Evolutionary conservation across 1,140 invertebrate species (phyloP).

Genomic region (Drosophila parvula): DNA sequence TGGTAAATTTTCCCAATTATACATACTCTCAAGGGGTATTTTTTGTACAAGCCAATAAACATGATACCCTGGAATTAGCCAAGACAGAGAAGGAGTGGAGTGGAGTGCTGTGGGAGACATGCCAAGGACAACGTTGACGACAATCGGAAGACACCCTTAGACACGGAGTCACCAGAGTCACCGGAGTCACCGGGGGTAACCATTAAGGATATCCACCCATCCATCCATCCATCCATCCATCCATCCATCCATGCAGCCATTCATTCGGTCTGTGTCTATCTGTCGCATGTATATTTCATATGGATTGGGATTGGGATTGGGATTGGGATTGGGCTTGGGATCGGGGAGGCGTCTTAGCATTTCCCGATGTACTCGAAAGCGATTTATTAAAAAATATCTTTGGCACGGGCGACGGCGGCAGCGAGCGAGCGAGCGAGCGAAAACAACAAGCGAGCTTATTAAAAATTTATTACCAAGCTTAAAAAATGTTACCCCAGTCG

Average conservation of each 20-base stretch:
- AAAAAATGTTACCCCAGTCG: slow-evolving; percentile 82
- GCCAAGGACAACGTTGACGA: slow-evolving; percentile 56
- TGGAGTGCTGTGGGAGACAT: not conserved
- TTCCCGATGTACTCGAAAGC: slow-evolving; percentile 80
- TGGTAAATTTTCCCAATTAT: not conserved
- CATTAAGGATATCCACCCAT: slow-evolving; percentile 57
- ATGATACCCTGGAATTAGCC: slow-evolving; percentile 7
- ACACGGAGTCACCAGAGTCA: slow-evolving; percentile 44
- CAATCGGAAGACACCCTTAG: slow-evolving; percentile 77
- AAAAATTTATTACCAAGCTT: slow-evolving; percentile 82
- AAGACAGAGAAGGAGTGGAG: not conserved
- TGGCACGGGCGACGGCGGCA: slow-evolving; percentile 62
- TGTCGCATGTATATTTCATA: slow-evolving; percentile 64
- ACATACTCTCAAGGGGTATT: too few relatives aligned
- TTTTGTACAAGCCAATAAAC: not conserved
- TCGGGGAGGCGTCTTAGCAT: slow-evolving; percentile 65
- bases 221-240: slow-evolving; percentile 18
- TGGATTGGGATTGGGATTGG: slow-evolving; percentile 38
- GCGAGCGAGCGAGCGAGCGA: slow-evolving; percentile 26
- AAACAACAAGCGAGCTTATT: slow-evolving; percentile 82
- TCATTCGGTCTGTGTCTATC: slow-evolving; percentile 45
- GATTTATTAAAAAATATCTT: slow-evolving; percentile 83
- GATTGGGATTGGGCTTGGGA: not conserved
- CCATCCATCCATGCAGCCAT: slow-evolving; percentile 27
- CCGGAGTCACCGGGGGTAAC: slow-evolving; percentile 63